phyloP scores from a whole-genome alignment of 2,113 vertebrate species.

The Hyaena hyaena region DNA sequence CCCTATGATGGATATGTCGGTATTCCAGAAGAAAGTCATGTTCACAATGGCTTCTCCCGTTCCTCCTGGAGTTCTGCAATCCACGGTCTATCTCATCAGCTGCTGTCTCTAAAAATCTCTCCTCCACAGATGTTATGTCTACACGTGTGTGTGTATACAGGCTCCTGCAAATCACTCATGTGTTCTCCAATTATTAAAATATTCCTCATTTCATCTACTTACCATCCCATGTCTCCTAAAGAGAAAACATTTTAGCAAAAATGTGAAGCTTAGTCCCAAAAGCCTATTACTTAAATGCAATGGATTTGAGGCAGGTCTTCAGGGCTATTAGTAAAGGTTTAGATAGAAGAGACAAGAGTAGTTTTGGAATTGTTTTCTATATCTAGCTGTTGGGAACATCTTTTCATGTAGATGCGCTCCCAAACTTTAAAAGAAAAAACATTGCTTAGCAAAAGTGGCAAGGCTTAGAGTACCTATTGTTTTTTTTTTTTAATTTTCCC shows the following conservation, averaged over 20 bases:
- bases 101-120: neutral
- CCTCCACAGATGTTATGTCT: neutral
- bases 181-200: neutral
- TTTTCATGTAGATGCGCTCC: constrained; percentile 49
- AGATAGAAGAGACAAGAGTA: neutral
- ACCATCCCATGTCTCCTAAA: neutral
- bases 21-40: neutral
- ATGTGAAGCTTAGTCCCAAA: neutral
- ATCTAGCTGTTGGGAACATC: neutral
- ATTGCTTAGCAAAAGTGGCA: constrained; percentile 48
- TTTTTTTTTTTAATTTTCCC: neutral
- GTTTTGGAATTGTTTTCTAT: constrained; percentile 29
- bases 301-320: constrained; percentile 34
- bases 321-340: constrained; percentile 31
- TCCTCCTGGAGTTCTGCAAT: neutral
- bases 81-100: neutral
- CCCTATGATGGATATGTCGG: neutral
- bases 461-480: neutral
- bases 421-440: neutral
- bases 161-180: neutral
- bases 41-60: neutral
- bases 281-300: constrained; percentile 49
- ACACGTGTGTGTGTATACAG: neutral
- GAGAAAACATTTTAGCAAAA: constrained; percentile 38
- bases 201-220: neutral